Base-by-base conservation (phyloP, 1,140 invertebrate species). In the Megathymus violae region DNA sequence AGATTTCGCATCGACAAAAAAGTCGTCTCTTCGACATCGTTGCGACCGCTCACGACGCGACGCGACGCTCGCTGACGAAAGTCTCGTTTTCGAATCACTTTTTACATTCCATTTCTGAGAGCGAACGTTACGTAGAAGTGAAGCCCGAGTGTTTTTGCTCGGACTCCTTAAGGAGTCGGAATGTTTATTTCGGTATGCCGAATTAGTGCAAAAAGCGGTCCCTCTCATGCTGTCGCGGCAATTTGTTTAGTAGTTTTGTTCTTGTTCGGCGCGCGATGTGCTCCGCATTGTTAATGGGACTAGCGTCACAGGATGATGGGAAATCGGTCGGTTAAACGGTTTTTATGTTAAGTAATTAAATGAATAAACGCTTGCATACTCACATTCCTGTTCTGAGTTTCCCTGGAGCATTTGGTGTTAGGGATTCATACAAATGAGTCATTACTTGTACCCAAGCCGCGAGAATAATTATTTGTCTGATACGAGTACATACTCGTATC, bases 101-200 rank as follows among this genome's bases (percentile, higher is more conserved):
- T 78, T 79, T 74, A 64, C 73, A 67, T 76, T 73, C 76, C 71
- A 70, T 73, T 72, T 74, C 67, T 67, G 58, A 71, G 67, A 64
- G 58, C 62, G 68, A 54, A 62, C 67, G 75, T 68, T 86, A 86
- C 86, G 72, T 44, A 76, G 81, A 86, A 86, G 67, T 56, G 62
- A 61, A 36, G 40, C n/a, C n/a, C 62, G 60, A 61, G 65, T 60
- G 47, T 89, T 89, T 89, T 89, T 89, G 76, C 73, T 17, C 40
- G 27, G 27, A 52, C 76, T 78, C 62, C 71, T 77, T 78, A 87
- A 81, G 84, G 82, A 83, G 78, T 72, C 62, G 85, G 88, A 80
- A 88, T 88, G 82, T 90, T 90, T 90, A 90, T 90, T 90, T 88
- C 83, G 88, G 88, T 77, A 90, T 90, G 88, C 88, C 85, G 85